Evolutionary conservation across 2,797 vertebrate species (phyloP).

Genomic region (Enteromius viviparus): DNA sequence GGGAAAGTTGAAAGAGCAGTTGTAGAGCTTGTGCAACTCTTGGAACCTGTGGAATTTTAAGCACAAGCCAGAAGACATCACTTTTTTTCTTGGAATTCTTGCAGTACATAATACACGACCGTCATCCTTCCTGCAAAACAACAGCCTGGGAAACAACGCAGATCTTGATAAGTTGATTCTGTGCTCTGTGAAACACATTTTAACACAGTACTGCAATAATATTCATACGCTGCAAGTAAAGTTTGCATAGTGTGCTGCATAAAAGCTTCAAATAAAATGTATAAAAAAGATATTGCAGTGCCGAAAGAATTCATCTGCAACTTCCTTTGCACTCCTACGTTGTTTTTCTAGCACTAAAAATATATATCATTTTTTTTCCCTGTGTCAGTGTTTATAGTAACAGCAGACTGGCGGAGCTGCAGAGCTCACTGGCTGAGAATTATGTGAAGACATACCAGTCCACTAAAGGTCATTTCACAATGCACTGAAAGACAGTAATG

Average conservation of each 20-base stretch:
- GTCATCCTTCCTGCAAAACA: neutral
- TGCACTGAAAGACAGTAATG: neutral
- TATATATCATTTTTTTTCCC: neutral
- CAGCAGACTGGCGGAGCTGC: slow-evolving; percentile 12
- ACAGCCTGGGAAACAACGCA: neutral
- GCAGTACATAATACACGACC: neutral
- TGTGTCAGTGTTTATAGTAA: slow-evolving; percentile 15
- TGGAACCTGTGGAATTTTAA: neutral
- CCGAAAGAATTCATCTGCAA: neutral
- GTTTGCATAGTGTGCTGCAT: neutral
- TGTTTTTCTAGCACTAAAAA: neutral
- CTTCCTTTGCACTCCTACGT: neutral
- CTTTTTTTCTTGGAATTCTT: slow-evolving; percentile 18
- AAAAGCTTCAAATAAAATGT: neutral
- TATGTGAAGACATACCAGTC: neutral
- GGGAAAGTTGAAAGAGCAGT: slow-evolving; percentile 3
- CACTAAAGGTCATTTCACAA: neutral
- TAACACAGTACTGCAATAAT: neutral
- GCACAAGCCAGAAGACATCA: slow-evolving; percentile 14
- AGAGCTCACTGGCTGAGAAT: slow-evolving; percentile 10
- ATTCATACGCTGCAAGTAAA: neutral
- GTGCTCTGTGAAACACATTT: neutral
- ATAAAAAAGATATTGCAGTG: neutral
- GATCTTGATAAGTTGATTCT: neutral
- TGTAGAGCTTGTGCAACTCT: slow-evolving; percentile 20